Conservation (phyloP, 2,113 vertebrate genomes). For the Takifugu flavidus region DNA sequence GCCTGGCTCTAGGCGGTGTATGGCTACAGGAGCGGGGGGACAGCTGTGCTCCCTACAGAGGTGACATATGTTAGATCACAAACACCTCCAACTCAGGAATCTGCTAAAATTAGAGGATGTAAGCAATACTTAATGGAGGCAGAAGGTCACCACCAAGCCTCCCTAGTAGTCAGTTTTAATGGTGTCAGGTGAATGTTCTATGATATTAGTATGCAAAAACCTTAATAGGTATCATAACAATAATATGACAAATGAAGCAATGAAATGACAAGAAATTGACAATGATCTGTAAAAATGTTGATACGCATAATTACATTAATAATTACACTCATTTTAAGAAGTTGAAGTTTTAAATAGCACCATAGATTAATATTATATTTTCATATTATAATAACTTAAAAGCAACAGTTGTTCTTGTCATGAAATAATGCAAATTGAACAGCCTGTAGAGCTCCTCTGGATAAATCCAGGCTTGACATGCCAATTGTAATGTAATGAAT, state of each 20-base stretch:
- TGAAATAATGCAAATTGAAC: too few species aligned
- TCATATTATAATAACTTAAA: too few species aligned
- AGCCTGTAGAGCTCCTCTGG: background rate
- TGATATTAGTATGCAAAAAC: background rate
- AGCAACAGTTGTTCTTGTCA: too few species aligned
- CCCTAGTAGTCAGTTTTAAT: background rate
- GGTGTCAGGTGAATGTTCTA: too few species aligned
- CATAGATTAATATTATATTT: too few species aligned
- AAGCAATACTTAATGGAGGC: constrained; percentile 22
- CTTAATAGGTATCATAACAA: too few species aligned
- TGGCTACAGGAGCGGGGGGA: constrained; percentile 14
- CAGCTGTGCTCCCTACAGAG: constrained; percentile 52
- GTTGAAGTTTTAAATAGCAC: too few species aligned
- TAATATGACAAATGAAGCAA: too few species aligned
- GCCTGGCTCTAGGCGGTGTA: constrained; percentile 4
- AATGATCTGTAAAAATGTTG: too few species aligned
- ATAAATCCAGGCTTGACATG: background rate
- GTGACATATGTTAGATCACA: constrained; percentile 19
- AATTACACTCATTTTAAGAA: too few species aligned
- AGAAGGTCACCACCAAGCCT: background rate
- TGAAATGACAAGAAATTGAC: too few species aligned
- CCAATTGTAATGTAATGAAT: constrained; percentile 3
- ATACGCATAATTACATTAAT: too few species aligned
- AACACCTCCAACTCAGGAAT: constrained; percentile 34
- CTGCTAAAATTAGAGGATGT: constrained; percentile 33